Conservation (phyloP, 1,140 invertebrate species). For the Bombus polaris region DNA sequence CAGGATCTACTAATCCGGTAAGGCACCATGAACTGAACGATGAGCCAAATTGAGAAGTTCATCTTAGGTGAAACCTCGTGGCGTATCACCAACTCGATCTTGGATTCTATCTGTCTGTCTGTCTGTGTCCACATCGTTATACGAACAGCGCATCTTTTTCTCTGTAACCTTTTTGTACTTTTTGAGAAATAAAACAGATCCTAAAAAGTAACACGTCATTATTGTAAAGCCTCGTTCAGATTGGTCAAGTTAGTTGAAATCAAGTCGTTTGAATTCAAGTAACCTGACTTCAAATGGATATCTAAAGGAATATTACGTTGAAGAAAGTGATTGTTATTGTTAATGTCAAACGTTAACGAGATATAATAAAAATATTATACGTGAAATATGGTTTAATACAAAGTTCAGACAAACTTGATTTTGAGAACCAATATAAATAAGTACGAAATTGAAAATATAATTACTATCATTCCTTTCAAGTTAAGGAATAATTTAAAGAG, state of each 20-base stretch:
- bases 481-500: too few species aligned
- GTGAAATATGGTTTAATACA: too few species aligned
- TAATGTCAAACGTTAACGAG: too few species aligned
- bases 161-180: constrained; percentile 66
- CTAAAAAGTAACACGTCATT: constrained; percentile 54
- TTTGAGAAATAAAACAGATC: constrained; percentile 67
- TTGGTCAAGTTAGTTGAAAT: neutral
- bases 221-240: constrained; percentile 49
- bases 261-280: neutral
- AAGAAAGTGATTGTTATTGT: too few species aligned
- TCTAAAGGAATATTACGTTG: too few species aligned
- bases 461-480: too few species aligned
- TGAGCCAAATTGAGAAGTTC: constrained; percentile 59
- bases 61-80: constrained; percentile 59
- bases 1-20: constrained; percentile 72
- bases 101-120: constrained; percentile 50
- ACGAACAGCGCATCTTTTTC: constrained; percentile 41
- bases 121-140: constrained; percentile 34
- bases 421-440: too few species aligned
- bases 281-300: too few species aligned
- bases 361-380: too few species aligned
- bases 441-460: too few species aligned
- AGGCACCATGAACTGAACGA: constrained; percentile 66
- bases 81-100: constrained; percentile 47
- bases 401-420: too few species aligned